Evolutionary conservation across 2,113 vertebrate species (phyloP), one percentile per base, ranked within the genome.

Genomic region (Nipponia nippon): DNA sequence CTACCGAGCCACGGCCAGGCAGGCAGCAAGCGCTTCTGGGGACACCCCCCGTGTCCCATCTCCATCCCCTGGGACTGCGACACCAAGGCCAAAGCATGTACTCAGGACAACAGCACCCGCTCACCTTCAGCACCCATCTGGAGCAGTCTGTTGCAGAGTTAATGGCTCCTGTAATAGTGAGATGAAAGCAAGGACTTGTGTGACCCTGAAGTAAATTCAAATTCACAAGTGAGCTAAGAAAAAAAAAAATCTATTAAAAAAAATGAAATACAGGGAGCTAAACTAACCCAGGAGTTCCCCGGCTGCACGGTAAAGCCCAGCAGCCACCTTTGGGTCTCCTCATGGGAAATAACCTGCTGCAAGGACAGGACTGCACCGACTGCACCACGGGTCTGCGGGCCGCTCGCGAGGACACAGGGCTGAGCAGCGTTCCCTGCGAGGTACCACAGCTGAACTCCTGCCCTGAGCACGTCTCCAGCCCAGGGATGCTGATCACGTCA

Each of bases 1-100:
- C 10, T 7, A 38, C 40, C 0, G 4, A 36, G 47, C 40, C 6
- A 13, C 0, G 4, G 42, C 42, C n/a, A 52, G 22, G 36, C 4
- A 15, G 52, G 36, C 42, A 49, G 56, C 21, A 16, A 49, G 30
- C 10, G 30, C 44, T 66, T 22, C 38, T 36, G 38, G 58, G 22
- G 59, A 50, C n/a, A 52, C 8, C 36, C 27, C 14, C 56, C 16
- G n/a, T 32, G 58, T 29, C 81, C 63, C 65, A 10, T 10, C 25
- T 16, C n/a, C 21, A 3, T 32, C 53, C 16, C 58, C 47, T 20
- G 40, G 36, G 20, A 46, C 21, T 9, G 42, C 0, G 6, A 9
- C 26, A 17, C 16, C 49, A 8, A 58, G 67, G 44, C 52, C 59
- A 40, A 17, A 59, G 29, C 38, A 26, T 7, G 9, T 13, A 4